Evolutionary conservation across 1,140 invertebrate genomes (phyloP), one percentile per base, ranked within the genome.

Genomic region (Neotoxoptera formosana): DNA sequence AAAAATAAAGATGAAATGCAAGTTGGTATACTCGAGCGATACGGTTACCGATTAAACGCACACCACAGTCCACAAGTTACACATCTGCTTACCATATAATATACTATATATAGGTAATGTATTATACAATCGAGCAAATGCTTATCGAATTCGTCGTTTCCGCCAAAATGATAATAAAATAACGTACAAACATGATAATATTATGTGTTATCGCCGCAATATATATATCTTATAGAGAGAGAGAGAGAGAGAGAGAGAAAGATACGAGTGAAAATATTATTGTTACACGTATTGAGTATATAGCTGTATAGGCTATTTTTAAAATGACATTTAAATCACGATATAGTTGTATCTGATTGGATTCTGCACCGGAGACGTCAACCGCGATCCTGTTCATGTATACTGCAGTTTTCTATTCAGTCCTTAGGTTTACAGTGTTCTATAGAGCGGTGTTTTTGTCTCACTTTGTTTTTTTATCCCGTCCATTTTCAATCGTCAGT

Each of bases 341-440:
- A n/a, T n/a, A 20, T 17, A 76, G 60, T 76, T n/a, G 60, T n/a
- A 1, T 17, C 4, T 14, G 60, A 76, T 76, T 11, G 60, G 14
- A 76, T 76, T 76, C 30, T 76, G 30, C 14, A 76, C 60, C 60
- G n/a, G 60, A 76, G 60, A 76, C 6, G 30, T 76, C 60, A 14
- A 76, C n/a, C 41, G 41, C 4, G 30, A n/a, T 76, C 30, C 30
- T n/a, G 4, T 17, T n/a, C 14, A 76, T 76, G 17, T n/a, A n/a
- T n/a, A 67, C n/a, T 67, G 30, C 60, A n/a, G 14, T 76, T 76
- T 76, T 76, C 60, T 76, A 76, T 76, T 76, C n/a, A 76, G 87
- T 51, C 23, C n/a, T 89, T 53, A 36, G 23, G 87, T 89, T 53
- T 36, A n/a, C 60, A 76, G 47, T 51, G 34, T 88, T 53, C 51